Conservation (phyloP, 1,140 invertebrate species). For the Drosophila punjabiensis region DNA sequence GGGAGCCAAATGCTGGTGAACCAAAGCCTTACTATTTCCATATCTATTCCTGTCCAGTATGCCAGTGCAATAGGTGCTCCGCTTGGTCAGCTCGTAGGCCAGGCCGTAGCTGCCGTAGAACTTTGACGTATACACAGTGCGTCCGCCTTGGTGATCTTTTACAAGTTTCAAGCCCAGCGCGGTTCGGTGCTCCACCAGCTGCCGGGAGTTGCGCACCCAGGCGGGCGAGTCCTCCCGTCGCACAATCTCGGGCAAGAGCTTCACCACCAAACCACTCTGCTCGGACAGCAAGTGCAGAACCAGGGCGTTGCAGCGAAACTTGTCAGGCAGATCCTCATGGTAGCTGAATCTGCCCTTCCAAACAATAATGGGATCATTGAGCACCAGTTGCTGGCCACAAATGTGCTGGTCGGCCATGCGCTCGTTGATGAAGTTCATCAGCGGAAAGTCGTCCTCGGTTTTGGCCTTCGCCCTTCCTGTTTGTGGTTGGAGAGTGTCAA, state of each 20-base stretch:
- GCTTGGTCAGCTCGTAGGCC: conserved; percentile 56
- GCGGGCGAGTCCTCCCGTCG: conserved; percentile 14
- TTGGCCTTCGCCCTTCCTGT: neutral
- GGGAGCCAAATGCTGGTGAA: conserved; percentile 52
- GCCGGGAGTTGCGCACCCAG: conserved; percentile 61
- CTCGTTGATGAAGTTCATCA: conserved; percentile 59
- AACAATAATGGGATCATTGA: conserved; percentile 62
- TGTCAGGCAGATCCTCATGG: conserved; percentile 44
- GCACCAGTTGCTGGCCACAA: conserved; percentile 63
- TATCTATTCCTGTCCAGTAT: conserved; percentile 70
- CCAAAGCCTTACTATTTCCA: conserved; percentile 67
- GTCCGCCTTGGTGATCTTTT: conserved; percentile 46
- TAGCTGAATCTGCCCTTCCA: conserved; percentile 68
- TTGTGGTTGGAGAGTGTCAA: conserved; percentile 23
- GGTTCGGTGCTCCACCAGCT: conserved; percentile 58
- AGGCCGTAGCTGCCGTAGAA: conserved; percentile 74
- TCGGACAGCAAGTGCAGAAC: conserved; percentile 64
- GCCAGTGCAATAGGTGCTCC: conserved; percentile 66
- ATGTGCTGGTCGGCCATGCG: conserved; percentile 62
- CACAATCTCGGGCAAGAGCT: conserved; percentile 60
- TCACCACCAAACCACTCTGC: conserved; percentile 64
- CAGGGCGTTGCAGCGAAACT: conserved; percentile 57
- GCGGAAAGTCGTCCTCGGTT: conserved; percentile 17
- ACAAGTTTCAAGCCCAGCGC: conserved; percentile 56
- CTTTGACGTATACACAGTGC: conserved; percentile 66